phyloP scores from a whole-genome alignment of 2,888 invertebrate genomes.

The Machimus atricapillus region DNA sequence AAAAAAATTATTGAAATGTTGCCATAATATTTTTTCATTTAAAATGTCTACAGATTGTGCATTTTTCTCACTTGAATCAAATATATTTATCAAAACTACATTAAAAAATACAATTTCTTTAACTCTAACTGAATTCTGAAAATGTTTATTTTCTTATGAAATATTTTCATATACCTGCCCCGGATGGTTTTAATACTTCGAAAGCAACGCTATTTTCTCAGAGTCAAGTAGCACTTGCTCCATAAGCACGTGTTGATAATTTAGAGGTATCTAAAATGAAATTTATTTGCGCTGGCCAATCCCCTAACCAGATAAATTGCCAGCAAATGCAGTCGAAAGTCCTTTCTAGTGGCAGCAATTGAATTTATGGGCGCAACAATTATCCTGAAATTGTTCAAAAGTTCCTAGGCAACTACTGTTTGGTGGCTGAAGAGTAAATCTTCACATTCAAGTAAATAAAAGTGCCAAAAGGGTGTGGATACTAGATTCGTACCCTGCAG shows the following conservation, averaged over 20 bases:
- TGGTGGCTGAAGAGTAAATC: neutral
- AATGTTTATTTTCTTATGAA: neutral
- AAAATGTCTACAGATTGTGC: neutral
- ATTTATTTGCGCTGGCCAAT: neutral
- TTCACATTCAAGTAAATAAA: neutral
- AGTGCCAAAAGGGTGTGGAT: neutral
- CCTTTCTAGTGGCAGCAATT: neutral
- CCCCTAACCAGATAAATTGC: neutral
- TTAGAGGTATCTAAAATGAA: neutral
- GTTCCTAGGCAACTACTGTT: neutral
- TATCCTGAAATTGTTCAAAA: slow-evolving; percentile 9
- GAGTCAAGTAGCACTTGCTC: neutral
- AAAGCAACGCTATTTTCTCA: neutral
- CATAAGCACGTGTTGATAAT: neutral
- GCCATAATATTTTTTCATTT: neutral
- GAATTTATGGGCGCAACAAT: slow-evolving; percentile 15
- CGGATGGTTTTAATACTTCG: neutral
- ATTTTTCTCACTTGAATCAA: neutral
- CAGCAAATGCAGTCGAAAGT: slow-evolving; percentile 18
- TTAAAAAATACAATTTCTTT: neutral
- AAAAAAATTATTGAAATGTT: neutral
- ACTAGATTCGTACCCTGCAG: neutral
- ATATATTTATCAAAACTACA: neutral
- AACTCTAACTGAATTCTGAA: neutral
- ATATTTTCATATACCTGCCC: neutral